Evolutionary conservation across 1,140 invertebrate species (phyloP), one percentile per base, ranked within the genome.

Genomic region (Caenorhabditis remanei): DNA sequence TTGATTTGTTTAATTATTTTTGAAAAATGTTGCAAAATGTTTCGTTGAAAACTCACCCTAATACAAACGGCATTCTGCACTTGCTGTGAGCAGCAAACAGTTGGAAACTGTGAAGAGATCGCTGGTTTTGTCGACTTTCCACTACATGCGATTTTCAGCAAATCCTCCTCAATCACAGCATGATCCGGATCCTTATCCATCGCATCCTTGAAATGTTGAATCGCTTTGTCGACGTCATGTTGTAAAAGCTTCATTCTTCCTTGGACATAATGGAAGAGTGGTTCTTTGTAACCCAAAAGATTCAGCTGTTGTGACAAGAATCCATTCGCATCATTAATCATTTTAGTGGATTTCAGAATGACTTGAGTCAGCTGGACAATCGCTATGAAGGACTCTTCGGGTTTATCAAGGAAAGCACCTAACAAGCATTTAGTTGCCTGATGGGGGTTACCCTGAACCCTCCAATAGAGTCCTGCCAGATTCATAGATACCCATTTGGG

Each of bases 381-480:
- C 14, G 71, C 46, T 21, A 84, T 58, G 24, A 61, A 79, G 32
- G 71, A 79, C 24, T 79, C 71, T 32, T 50, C 71, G 13, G 71
- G 71, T 50, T 50, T 79, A 82, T 56, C 55, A 9, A 85, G 50
- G 56, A 94, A 92, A 1, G 95, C 94, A 48, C 94, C 92, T 55
- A 94, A 93, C 11, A 95, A 93, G 89, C 95, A 95, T 86, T 95
- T 94, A n/a, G 95, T 90, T 0, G 95, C 94, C 91, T 95, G 95
- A 21, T 93, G 92, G 24, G 94, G 93, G 89, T 95, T 95, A 6
- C 94, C 94, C 8, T 94, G 93, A 2, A 95, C 94, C 14, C 95
- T 93, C 95, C 95, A 95, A 90, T 95, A 95, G 4, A 95, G 92
- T n/a, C 94, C 95, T 0, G 95, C 94, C 58, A 95, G 91, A 19